These are phyloP conservation scores for Anagyrus pseudococci DNA, from an alignment of 2,888 invertebrate species.

Conservation along the genomic window DNA sequence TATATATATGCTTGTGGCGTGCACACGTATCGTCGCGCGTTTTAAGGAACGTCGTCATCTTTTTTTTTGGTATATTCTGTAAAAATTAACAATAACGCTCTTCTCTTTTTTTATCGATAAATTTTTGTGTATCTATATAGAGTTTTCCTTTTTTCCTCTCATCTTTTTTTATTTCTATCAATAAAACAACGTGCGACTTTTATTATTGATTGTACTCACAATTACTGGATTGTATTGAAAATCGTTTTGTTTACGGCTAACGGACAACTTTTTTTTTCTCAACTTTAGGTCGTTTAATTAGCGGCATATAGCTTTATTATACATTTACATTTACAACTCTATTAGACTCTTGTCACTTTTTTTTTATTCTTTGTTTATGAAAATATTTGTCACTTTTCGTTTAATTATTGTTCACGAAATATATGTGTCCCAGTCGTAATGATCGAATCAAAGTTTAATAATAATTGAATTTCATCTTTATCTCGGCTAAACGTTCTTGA, in stretches of 20 bases:
- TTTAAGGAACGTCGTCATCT: slow-evolving; percentile 30
- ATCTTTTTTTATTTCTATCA: background rate
- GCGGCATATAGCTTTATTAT: too few species aligned
- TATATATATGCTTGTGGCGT: slow-evolving; percentile 5
- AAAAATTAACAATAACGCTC: background rate
- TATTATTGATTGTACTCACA: too few species aligned
- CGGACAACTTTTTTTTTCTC: too few species aligned
- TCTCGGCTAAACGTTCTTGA: background rate
- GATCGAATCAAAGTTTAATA: background rate
- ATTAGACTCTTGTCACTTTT: background rate
- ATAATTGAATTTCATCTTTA: too few species aligned
- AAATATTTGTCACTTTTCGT: background rate
- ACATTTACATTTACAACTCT: too few species aligned
- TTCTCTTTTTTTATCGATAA: background rate
- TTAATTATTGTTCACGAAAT: slow-evolving; percentile 4
- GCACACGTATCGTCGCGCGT: background rate
- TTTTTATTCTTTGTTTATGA: slow-evolving; percentile 1
- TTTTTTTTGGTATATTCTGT: slow-evolving; percentile 4
- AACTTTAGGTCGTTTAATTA: too few species aligned
- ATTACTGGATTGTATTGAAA: background rate
- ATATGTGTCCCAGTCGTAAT: background rate
- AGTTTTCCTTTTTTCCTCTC: background rate
- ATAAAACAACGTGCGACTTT: too few species aligned
- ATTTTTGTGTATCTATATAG: background rate
- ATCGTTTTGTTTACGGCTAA: too few species aligned